Conservation (phyloP, 1,140 invertebrate species). For the Drosophila ambigua region DNA sequence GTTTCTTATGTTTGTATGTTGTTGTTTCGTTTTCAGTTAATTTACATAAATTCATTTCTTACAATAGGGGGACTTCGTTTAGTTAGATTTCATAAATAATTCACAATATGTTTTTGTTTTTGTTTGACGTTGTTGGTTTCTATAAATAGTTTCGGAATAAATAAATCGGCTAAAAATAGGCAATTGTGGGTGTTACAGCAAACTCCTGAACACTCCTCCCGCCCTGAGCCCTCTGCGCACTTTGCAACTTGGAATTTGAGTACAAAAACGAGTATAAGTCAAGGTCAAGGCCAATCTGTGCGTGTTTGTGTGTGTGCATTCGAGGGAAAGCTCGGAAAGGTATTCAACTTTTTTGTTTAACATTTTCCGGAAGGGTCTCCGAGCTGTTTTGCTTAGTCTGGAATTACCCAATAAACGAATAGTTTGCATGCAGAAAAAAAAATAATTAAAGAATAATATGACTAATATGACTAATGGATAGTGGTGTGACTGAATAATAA, state of each 20-base stretch:
- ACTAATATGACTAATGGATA: conserved; percentile 13
- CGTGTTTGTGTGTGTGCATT: conserved; percentile 1
- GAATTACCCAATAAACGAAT: conserved; percentile 29
- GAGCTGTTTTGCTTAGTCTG: background rate
- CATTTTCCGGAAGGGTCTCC: too few species aligned
- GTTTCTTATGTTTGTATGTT: conserved; percentile 1
- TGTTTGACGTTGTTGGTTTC: conserved; percentile 6
- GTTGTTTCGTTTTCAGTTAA: conserved; percentile 36
- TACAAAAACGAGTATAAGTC: conserved; percentile 83
- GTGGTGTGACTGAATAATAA: conserved; percentile 29
- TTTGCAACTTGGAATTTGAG: conserved; percentile 59
- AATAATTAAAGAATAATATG: conserved; percentile 10
- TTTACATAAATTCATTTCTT: conserved; percentile 60
- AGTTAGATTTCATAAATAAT: conserved; percentile 63
- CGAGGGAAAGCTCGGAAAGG: conserved; percentile 34
- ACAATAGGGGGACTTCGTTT: conserved; percentile 42
- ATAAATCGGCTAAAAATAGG: conserved; percentile 47
- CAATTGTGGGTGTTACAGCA: background rate
- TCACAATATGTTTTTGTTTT: conserved; percentile 42
- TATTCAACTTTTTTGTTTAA: background rate
- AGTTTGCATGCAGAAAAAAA: conserved; percentile 3
- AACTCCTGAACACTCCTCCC: background rate
- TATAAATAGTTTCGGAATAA: conserved; percentile 58
- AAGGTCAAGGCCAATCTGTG: conserved; percentile 48
- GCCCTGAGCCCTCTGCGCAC: conserved; percentile 25